Conservation (phyloP, 2,888 invertebrate genomes). For the Ormia ochracea region DNA sequence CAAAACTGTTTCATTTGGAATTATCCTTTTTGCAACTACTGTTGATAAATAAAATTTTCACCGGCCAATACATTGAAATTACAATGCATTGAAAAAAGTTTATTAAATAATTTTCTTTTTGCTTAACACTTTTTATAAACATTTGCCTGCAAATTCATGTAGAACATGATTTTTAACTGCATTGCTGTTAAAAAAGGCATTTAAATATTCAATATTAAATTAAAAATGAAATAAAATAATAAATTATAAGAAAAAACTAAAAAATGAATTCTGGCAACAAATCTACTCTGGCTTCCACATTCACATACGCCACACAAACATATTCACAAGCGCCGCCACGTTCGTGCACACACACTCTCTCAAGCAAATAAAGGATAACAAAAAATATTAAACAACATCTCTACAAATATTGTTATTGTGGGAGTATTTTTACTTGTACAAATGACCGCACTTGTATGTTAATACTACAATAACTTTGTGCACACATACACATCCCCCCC, state of each 20-base stretch:
- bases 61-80: slow-evolving; percentile 15
- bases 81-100: neutral
- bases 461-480: neutral
- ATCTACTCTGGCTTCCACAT: neutral
- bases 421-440: slow-evolving; percentile 20
- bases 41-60: neutral
- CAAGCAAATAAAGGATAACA: slow-evolving; percentile 3
- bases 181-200: slow-evolving; percentile 62
- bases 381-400: slow-evolving; percentile 19
- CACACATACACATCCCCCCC: neutral
- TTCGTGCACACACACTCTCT: neutral
- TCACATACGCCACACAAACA: neutral
- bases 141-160: slow-evolving; percentile 47
- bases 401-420: slow-evolving; percentile 31
- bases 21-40: neutral
- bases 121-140: slow-evolving; percentile 5
- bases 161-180: slow-evolving; percentile 60
- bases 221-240: slow-evolving; percentile 57
- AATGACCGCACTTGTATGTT: slow-evolving; percentile 14
- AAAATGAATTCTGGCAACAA: neutral
- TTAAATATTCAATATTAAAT: slow-evolving; percentile 69
- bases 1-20: neutral
- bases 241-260: slow-evolving; percentile 45
- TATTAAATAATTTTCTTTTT: neutral
- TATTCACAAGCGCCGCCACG: neutral